Conservation (phyloP, 2,888 invertebrate species). For the Amiota minor region DNA sequence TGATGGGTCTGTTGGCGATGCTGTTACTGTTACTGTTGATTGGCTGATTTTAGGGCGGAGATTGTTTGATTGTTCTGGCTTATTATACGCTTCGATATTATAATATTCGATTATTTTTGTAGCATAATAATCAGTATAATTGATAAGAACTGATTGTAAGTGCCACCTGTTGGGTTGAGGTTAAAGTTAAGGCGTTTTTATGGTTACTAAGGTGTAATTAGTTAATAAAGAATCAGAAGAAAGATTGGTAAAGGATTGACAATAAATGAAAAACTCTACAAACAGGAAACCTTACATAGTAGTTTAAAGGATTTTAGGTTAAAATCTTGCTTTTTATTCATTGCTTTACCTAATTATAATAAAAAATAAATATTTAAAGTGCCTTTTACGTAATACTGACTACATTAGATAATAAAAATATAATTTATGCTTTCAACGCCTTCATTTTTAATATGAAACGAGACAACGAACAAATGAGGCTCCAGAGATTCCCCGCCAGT, state of each 20-base stretch:
- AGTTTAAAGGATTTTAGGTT: background rate
- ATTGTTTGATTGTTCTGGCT: constrained; percentile 43
- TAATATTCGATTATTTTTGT: constrained; percentile 44
- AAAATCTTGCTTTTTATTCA: background rate
- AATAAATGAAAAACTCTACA: no score
- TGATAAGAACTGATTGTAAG: background rate
- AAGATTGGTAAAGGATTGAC: background rate
- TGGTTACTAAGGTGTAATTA: background rate
- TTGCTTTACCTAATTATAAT: constrained; percentile 16
- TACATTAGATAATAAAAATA: constrained; percentile 32
- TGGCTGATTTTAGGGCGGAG: constrained; percentile 9
- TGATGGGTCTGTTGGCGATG: background rate
- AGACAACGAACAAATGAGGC: constrained; percentile 11
- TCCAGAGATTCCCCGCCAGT: background rate
- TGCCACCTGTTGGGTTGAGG: constrained; percentile 12
- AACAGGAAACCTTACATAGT: background rate
- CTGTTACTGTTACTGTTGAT: background rate
- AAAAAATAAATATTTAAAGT: constrained; percentile 25
- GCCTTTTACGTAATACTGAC: constrained; percentile 35
- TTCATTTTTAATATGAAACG: constrained; percentile 30
- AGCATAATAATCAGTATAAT: constrained; percentile 15
- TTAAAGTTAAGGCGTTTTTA: no score
- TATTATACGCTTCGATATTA: constrained; percentile 66
- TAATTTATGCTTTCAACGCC: constrained; percentile 52
- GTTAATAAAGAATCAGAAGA: background rate